These are phyloP conservation scores for Streblospio benedicti DNA, from an alignment of 1,140 invertebrate species.

Conservation along the genomic window DNA sequence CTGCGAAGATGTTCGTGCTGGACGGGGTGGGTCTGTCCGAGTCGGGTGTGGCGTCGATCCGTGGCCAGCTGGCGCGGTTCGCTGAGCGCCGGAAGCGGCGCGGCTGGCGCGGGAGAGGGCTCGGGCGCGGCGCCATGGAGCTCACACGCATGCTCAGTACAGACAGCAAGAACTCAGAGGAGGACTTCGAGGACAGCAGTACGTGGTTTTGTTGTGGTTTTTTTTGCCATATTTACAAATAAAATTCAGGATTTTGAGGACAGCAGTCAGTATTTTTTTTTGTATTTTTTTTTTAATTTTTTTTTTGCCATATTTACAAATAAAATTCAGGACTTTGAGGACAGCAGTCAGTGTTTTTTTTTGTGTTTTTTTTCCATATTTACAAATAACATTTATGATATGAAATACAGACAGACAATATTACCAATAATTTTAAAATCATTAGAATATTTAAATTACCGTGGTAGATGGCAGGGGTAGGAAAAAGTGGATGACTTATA, in stretches of 20 bases:
- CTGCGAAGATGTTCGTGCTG: constrained; percentile 59
- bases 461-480: no score
- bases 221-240: background rate
- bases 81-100: constrained; percentile 20
- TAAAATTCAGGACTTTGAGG: no score
- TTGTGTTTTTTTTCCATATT: background rate
- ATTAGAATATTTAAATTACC: no score
- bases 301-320: background rate
- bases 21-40: constrained; percentile 81
- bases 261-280: background rate
- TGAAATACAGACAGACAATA: no score
- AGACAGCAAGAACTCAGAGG: constrained; percentile 3
- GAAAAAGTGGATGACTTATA: no score
- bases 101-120: background rate
- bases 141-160: constrained; percentile 2
- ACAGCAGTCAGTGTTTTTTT: background rate
- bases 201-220: background rate
- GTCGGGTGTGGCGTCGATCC: constrained; percentile 67
- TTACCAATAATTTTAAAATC: no score
- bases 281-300: background rate
- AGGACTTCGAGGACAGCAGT: background rate
- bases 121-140: background rate
- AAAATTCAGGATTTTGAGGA: no score
- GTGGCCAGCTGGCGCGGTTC: constrained; percentile 60
- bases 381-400: no score